Evolutionary conservation across 2,888 invertebrate genomes (phyloP), one percentile per base, ranked within the genome.

Genomic region (Epiblema foenella): DNA sequence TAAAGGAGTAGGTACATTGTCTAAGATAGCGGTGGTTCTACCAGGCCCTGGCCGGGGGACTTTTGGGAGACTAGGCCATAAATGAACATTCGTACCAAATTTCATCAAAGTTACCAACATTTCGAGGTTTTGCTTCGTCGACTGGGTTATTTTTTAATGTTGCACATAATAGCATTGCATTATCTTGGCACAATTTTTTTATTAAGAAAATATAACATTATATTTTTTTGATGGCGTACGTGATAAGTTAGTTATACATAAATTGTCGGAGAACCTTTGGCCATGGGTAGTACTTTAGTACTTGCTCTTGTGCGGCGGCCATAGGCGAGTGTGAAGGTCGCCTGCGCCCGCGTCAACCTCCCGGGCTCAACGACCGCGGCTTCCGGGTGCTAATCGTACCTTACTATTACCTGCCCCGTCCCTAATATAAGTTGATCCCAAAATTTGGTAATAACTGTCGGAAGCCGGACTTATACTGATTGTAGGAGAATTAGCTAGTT

Each of bases 321-420:
- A 65, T 33, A 65, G 65, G n/a, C 52, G 18, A 64, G 52, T 52
- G 42, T 20, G 54, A 66, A 70, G 70, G 70, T 66, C 70, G 29
- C 69, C 59, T 15, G 64, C 70, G 70, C 57, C 33, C 4, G 39
- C n/a, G 52, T 12, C 56, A 39, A 52, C 64, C 64, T 57, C 46
- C 42, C 33, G 65, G 70, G 70, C 70, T 46, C 70, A 70, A 60
- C 60, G 70, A 70, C 70, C 70, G 59, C 59, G n/a, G 65, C n/a
- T 70, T 70, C 70, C 70, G 70, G 70, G 70, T 70, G 54, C 59
- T 59, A 52, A 59, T 52, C 64, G 58, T 58, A 59, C 7, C 46
- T 46, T 46, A 12, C 15, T 7, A 46, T 46, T 46, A 46, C 46
- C 46, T 46, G 8, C 8, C n/a, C n/a, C n/a, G 46, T n/a, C 33